Evolutionary conservation across 1,140 invertebrate genomes (phyloP).

Genomic region (Maniola jurtina): DNA sequence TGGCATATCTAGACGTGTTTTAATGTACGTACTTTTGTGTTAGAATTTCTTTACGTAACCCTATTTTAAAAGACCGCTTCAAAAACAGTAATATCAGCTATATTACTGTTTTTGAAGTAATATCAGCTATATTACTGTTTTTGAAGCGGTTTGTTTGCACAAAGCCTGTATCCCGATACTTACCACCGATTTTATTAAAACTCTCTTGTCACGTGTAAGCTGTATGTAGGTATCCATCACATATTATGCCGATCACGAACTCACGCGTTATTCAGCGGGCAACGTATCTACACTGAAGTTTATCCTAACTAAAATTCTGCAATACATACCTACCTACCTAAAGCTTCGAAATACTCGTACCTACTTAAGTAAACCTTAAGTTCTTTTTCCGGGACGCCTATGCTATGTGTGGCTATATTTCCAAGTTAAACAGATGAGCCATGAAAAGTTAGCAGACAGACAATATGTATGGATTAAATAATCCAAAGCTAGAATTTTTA

Average conservation of each 20-base stretch:
- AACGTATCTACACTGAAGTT: constrained; percentile 2
- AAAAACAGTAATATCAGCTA: no score
- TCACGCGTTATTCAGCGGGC: constrained; percentile 11
- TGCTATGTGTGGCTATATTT: no score
- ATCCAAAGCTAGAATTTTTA: background rate
- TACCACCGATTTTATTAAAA: background rate
- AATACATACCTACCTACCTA: background rate
- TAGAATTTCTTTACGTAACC: no score
- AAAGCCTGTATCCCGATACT: background rate
- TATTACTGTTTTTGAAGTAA: no score
- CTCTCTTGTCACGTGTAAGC: constrained; percentile 9
- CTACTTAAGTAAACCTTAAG: background rate
- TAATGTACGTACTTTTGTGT: no score
- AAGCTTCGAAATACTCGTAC: background rate
- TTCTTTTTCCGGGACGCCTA: no score
- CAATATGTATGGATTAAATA: background rate
- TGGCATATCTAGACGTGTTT: no score
- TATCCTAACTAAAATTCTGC: constrained; percentile 10
- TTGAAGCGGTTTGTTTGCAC: no score
- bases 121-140: no score
- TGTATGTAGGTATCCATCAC: constrained; percentile 2
- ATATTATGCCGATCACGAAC: constrained; percentile 12
- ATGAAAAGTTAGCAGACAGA: no score
- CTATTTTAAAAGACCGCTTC: background rate
- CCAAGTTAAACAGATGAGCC: no score